These are phyloP conservation scores for Sapayoa aenigma DNA, from an alignment of 2,113 vertebrate species.

Conservation along the genomic window DNA sequence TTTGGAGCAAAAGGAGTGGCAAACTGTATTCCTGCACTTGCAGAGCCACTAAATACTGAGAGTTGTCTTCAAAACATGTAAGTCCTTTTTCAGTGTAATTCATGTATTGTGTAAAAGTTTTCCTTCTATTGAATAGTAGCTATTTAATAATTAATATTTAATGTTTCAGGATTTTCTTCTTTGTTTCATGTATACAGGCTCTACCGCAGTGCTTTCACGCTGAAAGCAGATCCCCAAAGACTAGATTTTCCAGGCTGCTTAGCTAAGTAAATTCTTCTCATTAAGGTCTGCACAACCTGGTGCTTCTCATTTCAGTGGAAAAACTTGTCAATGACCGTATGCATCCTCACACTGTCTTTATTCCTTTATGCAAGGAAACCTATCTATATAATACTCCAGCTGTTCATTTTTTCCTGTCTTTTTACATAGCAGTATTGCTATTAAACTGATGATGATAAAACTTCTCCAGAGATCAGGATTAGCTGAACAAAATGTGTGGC, in stretches of 20 bases:
- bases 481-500: background rate
- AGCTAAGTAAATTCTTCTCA: background rate
- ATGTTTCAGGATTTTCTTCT: background rate
- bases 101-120: background rate
- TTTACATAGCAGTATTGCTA: background rate
- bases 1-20: background rate
- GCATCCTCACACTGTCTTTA: background rate
- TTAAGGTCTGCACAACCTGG: background rate
- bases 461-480: background rate
- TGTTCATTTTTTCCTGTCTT: background rate
- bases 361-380: background rate
- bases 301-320: background rate
- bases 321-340: background rate
- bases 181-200: background rate
- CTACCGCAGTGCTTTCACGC: background rate
- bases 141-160: constrained; percentile 16
- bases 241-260: background rate
- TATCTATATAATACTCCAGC: background rate
- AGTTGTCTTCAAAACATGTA: background rate
- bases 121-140: background rate
- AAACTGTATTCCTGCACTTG: background rate
- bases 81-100: background rate
- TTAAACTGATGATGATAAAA: background rate
- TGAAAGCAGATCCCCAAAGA: background rate
- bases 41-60: background rate